These are phyloP conservation scores for Sinotaia quadrata DNA, from an alignment of 2,888 invertebrate species.

Conservation along the genomic window DNA sequence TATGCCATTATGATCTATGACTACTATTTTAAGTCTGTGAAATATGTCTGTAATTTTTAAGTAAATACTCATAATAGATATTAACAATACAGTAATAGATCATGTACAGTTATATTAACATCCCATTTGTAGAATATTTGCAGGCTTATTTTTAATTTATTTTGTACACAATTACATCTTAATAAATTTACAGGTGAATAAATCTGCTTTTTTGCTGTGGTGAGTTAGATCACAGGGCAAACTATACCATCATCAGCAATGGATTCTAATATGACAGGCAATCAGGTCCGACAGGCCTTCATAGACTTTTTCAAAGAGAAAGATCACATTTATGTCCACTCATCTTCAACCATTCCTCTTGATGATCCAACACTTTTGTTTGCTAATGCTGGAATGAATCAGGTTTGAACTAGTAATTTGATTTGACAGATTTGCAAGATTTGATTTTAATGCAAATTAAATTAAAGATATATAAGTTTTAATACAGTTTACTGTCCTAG, in stretches of 20 bases:
- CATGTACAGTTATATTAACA: too few relatives aligned
- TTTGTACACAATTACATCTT: not conserved
- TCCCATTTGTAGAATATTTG: too few relatives aligned
- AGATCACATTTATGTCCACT: slow-evolving; percentile 93
- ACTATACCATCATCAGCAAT: not conserved
- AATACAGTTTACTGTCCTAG: too few relatives aligned
- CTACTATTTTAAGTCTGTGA: too few relatives aligned
- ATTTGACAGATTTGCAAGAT: too few relatives aligned
- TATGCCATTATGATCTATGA: too few relatives aligned
- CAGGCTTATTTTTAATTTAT: not conserved
- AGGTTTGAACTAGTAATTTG: too few relatives aligned
- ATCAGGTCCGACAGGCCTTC: slow-evolving; percentile 87
- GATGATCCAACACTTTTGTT: slow-evolving; percentile 98
- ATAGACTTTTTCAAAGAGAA: slow-evolving; percentile 89
- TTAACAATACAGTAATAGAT: too few relatives aligned
- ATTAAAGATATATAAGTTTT: too few relatives aligned
- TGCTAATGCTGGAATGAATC: slow-evolving; percentile 90
- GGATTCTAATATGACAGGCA: slow-evolving; percentile 74
- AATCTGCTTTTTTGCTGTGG: not conserved
- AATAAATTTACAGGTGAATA: not conserved
- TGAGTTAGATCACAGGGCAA: not conserved
- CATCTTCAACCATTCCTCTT: slow-evolving; percentile 95
- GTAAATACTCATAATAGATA: too few relatives aligned
- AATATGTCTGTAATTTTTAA: too few relatives aligned
- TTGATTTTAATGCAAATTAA: too few relatives aligned